Conservation (phyloP, 2,797 vertebrate genomes). For the Parauchenoglanis ngamensis region DNA sequence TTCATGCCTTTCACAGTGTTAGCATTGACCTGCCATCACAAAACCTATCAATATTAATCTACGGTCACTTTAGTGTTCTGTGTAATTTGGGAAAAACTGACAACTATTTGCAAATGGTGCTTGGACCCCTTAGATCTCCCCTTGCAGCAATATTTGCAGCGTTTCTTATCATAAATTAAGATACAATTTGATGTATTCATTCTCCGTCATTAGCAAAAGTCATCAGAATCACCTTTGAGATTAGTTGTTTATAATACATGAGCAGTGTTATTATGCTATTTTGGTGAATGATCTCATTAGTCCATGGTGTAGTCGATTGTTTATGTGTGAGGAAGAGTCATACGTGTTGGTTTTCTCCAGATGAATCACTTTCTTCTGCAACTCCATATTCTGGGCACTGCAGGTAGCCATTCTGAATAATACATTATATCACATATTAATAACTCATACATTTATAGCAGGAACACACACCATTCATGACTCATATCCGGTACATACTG, state of each 20-base stretch:
- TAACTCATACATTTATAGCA: constrained; percentile 20
- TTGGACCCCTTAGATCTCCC: not conserved
- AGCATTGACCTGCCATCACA: not conserved
- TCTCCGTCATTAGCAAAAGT: not conserved
- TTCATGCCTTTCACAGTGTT: not conserved
- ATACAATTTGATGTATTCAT: not conserved
- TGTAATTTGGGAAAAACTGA: not conserved
- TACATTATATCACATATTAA: constrained; percentile 31
- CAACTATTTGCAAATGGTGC: not conserved
- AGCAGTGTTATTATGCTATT: not conserved
- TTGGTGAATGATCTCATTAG: not conserved
- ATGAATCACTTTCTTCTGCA: constrained; percentile 88
- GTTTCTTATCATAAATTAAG: not conserved
- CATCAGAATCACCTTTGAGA: not conserved
- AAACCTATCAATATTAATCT: not conserved
- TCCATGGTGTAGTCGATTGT: not conserved
- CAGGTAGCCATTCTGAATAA: constrained; percentile 85
- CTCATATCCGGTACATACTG: constrained; percentile 4
- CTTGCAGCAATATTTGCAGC: not conserved
- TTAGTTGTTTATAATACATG: not conserved
- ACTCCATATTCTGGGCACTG: constrained; percentile 84
- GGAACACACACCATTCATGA: not conserved
- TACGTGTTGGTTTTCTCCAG: constrained; percentile 91
- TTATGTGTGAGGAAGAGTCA: constrained; percentile 58
- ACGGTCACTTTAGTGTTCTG: not conserved